Evolutionary conservation across 2,797 vertebrate genomes (phyloP).

Genomic region (Cossypha niveicapilla): DNA sequence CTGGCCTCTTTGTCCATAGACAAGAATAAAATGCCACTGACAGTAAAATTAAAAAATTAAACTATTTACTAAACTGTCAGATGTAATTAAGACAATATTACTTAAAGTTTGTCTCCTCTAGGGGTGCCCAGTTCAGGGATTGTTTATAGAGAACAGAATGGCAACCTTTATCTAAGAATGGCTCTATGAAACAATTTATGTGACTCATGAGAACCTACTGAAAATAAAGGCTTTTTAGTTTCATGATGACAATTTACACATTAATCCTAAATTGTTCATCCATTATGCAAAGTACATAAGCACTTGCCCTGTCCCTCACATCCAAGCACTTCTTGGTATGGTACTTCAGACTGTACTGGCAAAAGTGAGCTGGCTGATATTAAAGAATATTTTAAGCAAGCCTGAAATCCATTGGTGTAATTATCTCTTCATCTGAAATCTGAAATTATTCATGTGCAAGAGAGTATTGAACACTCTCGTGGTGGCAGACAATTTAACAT

Average conservation of each 20-base stretch:
- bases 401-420: neutral
- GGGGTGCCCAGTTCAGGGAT: neutral
- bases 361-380: neutral
- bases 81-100: neutral
- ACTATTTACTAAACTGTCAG: neutral
- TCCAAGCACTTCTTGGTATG: neutral
- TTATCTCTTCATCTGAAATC: neutral
- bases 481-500: neutral
- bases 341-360: neutral
- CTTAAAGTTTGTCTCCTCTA: neutral
- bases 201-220: neutral
- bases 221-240: neutral
- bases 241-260: neutral
- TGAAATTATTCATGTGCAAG: neutral
- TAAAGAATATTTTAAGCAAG: neutral
- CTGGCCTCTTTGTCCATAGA: neutral
- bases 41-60: neutral
- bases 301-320: neutral
- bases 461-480: neutral
- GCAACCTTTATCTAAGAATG: neutral
- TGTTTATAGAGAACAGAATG: neutral
- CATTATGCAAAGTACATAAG: neutral
- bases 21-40: neutral
- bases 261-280: neutral
- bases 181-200: neutral